These are phyloP conservation scores for Spisula solida DNA, from an alignment of 2,888 invertebrate genomes.

Conservation along the genomic window DNA sequence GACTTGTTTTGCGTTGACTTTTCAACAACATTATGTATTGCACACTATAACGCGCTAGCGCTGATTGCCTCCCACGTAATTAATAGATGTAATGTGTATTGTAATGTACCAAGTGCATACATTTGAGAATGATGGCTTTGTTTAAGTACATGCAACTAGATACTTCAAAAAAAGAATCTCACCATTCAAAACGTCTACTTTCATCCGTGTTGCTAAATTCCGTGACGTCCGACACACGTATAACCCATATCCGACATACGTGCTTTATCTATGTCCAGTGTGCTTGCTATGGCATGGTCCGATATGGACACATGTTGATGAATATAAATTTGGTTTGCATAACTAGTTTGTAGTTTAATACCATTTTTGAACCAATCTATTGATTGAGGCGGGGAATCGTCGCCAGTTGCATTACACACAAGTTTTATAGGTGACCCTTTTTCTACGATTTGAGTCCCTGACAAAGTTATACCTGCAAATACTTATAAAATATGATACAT, in stretches of 20 bases:
- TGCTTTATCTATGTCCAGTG: conserved; percentile 69
- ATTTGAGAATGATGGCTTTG: too few species aligned
- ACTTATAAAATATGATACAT: too few species aligned
- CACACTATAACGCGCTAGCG: too few species aligned
- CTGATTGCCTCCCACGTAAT: too few species aligned
- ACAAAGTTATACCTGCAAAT: conserved; percentile 52
- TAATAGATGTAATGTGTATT: too few species aligned
- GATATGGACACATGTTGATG: conserved; percentile 68
- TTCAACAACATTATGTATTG: too few species aligned
- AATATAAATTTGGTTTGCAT: conserved; percentile 64
- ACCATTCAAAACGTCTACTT: conserved; percentile 68
- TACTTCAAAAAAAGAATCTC: neutral
- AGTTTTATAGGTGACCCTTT: conserved; percentile 71
- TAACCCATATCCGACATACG: conserved; percentile 71
- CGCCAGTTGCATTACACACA: conserved; percentile 71
- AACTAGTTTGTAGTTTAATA: conserved; percentile 52
- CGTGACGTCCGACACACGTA: conserved; percentile 76
- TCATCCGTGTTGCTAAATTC: conserved; percentile 57
- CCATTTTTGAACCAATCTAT: conserved; percentile 63
- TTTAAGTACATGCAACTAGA: too few species aligned
- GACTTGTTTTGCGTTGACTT: too few species aligned
- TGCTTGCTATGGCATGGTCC: conserved; percentile 72
- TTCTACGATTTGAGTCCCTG: conserved; percentile 62
- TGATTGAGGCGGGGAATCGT: conserved; percentile 48
- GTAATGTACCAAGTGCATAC: too few species aligned